Base-by-base conservation (phyloP, 2,888 invertebrate species). In the Zhuqinia jingwanae region DNA sequence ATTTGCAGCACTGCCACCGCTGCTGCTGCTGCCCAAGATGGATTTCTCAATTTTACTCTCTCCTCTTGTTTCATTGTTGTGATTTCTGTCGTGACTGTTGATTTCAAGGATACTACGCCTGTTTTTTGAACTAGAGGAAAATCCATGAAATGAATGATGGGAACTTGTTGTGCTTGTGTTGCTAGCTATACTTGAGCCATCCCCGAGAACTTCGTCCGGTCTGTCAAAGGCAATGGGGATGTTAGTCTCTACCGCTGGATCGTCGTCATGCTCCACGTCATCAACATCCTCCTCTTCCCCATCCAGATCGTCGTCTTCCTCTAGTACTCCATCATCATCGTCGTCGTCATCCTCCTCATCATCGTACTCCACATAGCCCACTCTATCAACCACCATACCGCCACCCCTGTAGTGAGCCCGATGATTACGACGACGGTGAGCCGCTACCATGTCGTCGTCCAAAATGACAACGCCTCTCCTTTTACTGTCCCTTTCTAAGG, bases 111-210 rank as follows among this genome's bases (percentile, higher is more conserved):
- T 78, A 27, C 45, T 63, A 5, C 60, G 80, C 47, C 27, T 60
- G 20, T 45, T 82, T 58, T 78, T 80, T 73, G 85, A 60, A 68
- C 70, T 78, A n/a, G 60, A 60, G 5, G 78, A 25, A 36, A 70
- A 78, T 45, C 70, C 78, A 53, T 73, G 85, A 75, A 30, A 82
- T 25, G 81, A 82, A 70, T 70, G 76, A 50, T 82, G 86, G 70
- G 86, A 87, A 50, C 86, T 87, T 68, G 80, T 86, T 42, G 86
- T 87, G 30, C 86, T 87, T 36, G 36, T 36, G n/a, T 68, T 76
- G 30, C 86, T 87, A 11, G 86, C 22, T 45, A 81, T 82, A 47
- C 86, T 87, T 10, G 68, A 87, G 11, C 86, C 81, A 42, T 87
- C 86, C 47, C 81, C 81, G 20, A 76, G 81, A 42, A 70, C 76